Evolutionary conservation across 1,140 invertebrate species (phyloP), one percentile per base, ranked within the genome.

Genomic region (Drosophila insularis): DNA sequence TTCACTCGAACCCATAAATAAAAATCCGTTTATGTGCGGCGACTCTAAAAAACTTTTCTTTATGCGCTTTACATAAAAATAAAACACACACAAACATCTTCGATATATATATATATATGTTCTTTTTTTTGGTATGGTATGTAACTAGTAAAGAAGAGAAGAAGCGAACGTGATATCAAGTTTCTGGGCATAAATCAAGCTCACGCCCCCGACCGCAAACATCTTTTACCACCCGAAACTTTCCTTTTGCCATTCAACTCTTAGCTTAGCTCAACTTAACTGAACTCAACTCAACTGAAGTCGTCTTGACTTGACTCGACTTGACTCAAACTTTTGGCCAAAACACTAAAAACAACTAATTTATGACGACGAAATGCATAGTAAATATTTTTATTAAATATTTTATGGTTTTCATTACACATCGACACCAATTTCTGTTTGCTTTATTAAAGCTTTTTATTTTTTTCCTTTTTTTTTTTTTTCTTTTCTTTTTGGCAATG

Each of bases 351-450:
- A 86, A 87, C 75, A 79, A 86, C 82, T 86, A 86, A 86, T 86
- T 86, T 86, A 86, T 86, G 82, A 72, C 63, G 67, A 67, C 74
- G 74, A 75, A 79, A 76, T 81, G 86, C 72, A 82, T 82, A 82
- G 69, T 86, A 89, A 87, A 87, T 87, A 87, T 87, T 87, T 84
- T 84, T 87, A 87, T 87, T 87, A 87, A 87, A 87, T 87, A 87
- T 87, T 87, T 87, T 82, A 87, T 87, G 82, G 67, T 74, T 80
- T 89, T 87, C 82, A 87, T 87, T 82, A 80, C 79, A 87, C 84
- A 87, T 89, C 72, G 79, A 71, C 72, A 82, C 61, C 68, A 71
- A 76, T 62, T 68, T 31, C 56, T 53, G 65, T 64, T 64, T 64
- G 75, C 68, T 79, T 81, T 82, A 82, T 89, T 79, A 80, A 82